Conservation (phyloP, 1,140 invertebrate genomes). For the Drosophila kanapiae region DNA sequence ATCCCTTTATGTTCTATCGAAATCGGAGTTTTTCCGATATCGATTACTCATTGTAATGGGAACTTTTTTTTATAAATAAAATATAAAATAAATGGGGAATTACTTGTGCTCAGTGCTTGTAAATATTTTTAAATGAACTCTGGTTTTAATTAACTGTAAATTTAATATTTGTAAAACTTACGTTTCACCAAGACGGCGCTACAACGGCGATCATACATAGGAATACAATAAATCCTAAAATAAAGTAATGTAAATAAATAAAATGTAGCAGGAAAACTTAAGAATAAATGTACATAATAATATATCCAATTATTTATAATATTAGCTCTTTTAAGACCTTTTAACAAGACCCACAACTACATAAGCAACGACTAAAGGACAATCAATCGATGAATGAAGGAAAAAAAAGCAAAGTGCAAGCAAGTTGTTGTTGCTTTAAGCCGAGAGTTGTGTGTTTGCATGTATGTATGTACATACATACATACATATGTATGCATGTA, state of each 20-base stretch:
- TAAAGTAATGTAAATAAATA: background rate
- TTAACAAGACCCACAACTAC: background rate
- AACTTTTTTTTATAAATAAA: too few species aligned
- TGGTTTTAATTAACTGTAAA: background rate
- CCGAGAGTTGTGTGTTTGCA: background rate
- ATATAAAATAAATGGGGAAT: too few species aligned
- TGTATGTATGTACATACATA: too few species aligned
- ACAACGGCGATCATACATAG: too few species aligned
- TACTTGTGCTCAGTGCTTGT: too few species aligned
- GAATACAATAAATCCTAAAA: background rate
- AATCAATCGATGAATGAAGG: background rate
- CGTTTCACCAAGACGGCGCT: background rate
- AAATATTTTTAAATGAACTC: background rate
- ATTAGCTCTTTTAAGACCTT: background rate
- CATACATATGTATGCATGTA: background rate
- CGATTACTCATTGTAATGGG: background rate
- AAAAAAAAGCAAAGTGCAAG: background rate
- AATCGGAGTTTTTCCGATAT: too few species aligned
- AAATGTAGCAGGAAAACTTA: background rate
- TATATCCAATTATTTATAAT: background rate
- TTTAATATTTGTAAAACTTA: too few species aligned
- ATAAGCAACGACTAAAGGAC: background rate
- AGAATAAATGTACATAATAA: background rate
- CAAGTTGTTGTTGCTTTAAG: background rate
- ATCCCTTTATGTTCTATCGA: background rate